Evolutionary conservation across 1,140 invertebrate genomes (phyloP), one percentile per base, ranked within the genome.

Genomic region (Megalonaias nervosa): DNA sequence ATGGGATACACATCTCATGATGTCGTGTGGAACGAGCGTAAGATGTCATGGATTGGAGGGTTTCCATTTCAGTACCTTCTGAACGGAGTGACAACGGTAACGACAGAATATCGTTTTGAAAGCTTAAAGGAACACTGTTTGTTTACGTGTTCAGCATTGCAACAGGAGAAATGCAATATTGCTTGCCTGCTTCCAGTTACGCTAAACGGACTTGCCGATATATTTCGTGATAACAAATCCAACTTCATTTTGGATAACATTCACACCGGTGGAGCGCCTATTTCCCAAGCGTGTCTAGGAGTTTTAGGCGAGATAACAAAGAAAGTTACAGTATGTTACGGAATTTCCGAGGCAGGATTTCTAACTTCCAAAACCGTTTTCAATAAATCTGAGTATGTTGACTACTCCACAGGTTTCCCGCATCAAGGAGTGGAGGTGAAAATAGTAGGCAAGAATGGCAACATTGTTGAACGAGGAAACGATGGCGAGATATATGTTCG

Each of bases 31-130:
- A 64, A 38, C 31, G 71, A 72, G 59, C 59, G 71, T 19, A 59
- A 61, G 4, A 64, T 72, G 6, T 59, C 71, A 15, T 72, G 71
- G 71, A 72, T 72, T n/a, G 71, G 71, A n/a, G 71, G 71, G 15
- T 72, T 64, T 56, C 71, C 71, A n/a, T 72, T 55, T 23, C 48
- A 56, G n/a, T 72, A 17, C 31, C 59, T 72, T 16, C 59, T 55
- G 19, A 55, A 72, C 15, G 71, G 60, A 15, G 60, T 72, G 3
- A 72, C 61, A 26, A 57, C 58, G 31, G 71, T 72, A 11, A 72
- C 71, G 6, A 72, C 61, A 23, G 56, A 31, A n/a, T n/a, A 55
- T 11, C 31, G 31, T 31, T 64, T 72, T 38, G 16, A 6, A 11
- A 72, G 38, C 31, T n/a, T 62, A n/a, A 23, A 14, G n/a, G 60